A percentile compares a stretch with the other conserved stretches of the same genome.
These are phyloP conservation scores for Junonia oenone DNA, from an alignment of 2,888 invertebrate species.

Conservation along the genomic window DNA sequence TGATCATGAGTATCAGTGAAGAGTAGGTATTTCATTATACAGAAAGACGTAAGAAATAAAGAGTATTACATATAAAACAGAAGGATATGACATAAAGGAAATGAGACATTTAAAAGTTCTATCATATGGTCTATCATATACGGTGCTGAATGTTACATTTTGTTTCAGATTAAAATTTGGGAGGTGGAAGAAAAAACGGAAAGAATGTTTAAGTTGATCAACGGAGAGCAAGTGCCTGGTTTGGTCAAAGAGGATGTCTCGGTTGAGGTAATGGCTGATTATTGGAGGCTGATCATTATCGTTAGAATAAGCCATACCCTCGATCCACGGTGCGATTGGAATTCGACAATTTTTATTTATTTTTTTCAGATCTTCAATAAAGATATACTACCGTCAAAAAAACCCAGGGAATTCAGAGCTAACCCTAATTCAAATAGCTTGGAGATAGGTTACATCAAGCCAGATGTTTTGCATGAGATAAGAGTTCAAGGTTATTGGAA, in stretches of 20 bases:
- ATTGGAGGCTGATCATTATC: too few species aligned
- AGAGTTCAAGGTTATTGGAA: slow-evolving; percentile 9
- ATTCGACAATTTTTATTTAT: neutral
- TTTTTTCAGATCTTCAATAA: slow-evolving; percentile 5
- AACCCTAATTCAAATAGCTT: neutral
- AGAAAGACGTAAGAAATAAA: too few species aligned
- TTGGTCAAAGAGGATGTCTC: neutral
- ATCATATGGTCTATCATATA: too few species aligned
- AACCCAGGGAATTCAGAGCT: slow-evolving; percentile 1
- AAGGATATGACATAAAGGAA: too few species aligned
- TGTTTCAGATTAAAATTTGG: slow-evolving; percentile 5
- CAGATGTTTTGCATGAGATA: slow-evolving; percentile 11
- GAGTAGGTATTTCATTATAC: too few species aligned
- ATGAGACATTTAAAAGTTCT: too few species aligned
- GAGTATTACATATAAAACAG: too few species aligned
- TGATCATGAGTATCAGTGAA: too few species aligned
- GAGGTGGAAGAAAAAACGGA: slow-evolving; percentile 6
- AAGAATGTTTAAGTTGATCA: slow-evolving; percentile 12
- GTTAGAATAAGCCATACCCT: too few species aligned
- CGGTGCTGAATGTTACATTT: neutral
- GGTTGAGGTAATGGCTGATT: slow-evolving; percentile 9
- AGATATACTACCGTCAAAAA: neutral
- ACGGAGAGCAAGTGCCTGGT: slow-evolving; percentile 11
- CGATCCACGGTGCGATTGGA: too few species aligned
- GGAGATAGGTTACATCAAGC: slow-evolving; percentile 3